Evolutionary conservation across 2,888 invertebrate genomes (phyloP).

Genomic region (Sabellastarte sp.): DNA sequence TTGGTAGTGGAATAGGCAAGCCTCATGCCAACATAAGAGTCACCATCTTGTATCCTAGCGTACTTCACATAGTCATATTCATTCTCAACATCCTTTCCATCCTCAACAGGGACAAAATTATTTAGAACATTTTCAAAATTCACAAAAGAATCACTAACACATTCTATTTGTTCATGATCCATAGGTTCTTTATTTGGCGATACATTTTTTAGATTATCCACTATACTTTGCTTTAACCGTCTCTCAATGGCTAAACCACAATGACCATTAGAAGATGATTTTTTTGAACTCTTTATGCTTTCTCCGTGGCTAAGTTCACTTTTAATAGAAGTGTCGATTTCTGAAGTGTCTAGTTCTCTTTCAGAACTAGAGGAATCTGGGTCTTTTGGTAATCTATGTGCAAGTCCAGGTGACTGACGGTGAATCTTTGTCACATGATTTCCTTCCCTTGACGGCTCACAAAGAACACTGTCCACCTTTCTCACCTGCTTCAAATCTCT

Average conservation of each 20-base stretch:
- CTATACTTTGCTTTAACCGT: neutral
- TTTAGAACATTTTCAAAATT: neutral
- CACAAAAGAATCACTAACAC: too few species aligned
- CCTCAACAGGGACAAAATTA: neutral
- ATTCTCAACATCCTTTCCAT: conserved; percentile 46
- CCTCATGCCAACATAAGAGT: conserved; percentile 76
- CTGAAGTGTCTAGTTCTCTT: conserved; percentile 28
- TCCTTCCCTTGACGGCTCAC: conserved; percentile 33
- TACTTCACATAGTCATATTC: conserved; percentile 58
- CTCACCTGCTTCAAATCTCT: conserved; percentile 45
- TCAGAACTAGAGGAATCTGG: conserved; percentile 43
- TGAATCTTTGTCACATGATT: conserved; percentile 45
- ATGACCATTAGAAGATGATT: neutral
- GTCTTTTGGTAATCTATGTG: conserved; percentile 12
- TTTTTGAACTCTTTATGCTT: too few species aligned
- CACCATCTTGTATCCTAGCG: conserved; percentile 62
- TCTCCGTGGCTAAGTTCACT: neutral
- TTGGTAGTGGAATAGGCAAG: conserved; percentile 63
- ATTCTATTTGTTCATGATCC: neutral
- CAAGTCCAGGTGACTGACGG: conserved; percentile 56
- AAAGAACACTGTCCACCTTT: too few species aligned
- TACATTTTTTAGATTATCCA: neutral
- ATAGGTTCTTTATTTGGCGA: neutral
- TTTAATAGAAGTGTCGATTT: neutral
- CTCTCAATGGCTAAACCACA: neutral